phyloP scores from a whole-genome alignment of 2,113 vertebrate genomes.

The Scalopus aquaticus region DNA sequence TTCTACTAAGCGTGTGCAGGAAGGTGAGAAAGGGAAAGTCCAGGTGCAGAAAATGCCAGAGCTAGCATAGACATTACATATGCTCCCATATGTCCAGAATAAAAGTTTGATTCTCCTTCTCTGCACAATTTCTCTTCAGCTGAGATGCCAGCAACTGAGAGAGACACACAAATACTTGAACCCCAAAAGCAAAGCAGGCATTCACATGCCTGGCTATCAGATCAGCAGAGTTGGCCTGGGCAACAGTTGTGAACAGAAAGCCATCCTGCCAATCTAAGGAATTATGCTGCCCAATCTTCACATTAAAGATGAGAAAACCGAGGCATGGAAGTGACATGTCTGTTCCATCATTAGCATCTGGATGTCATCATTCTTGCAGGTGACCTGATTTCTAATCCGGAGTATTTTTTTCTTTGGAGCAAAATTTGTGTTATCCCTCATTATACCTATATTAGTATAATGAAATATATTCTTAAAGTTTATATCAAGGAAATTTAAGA shows the following conservation, averaged over 20 bases:
- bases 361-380: not conserved
- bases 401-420: not conserved
- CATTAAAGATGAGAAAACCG: not conserved
- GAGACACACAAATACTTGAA: not conserved
- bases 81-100: rapidly evolving
- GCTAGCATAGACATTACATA: not conserved
- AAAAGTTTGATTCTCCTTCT: not conserved
- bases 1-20: not conserved
- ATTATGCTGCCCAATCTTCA: not conserved
- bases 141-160: not conserved
- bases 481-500: not conserved
- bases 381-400: not conserved
- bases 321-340: not conserved
- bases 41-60: not conserved
- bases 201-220: not conserved
- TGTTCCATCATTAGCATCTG: not conserved
- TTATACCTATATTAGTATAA: not conserved
- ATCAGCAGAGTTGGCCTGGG: not conserved
- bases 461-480: not conserved
- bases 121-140: not conserved
- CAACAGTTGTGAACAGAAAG: not conserved
- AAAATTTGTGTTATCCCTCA: not conserved
- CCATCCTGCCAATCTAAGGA: not conserved
- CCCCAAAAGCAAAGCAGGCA: not conserved
- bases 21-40: not conserved